Evolutionary conservation across 2,888 invertebrate genomes (phyloP).

Genomic region (Oligia latruncula): DNA sequence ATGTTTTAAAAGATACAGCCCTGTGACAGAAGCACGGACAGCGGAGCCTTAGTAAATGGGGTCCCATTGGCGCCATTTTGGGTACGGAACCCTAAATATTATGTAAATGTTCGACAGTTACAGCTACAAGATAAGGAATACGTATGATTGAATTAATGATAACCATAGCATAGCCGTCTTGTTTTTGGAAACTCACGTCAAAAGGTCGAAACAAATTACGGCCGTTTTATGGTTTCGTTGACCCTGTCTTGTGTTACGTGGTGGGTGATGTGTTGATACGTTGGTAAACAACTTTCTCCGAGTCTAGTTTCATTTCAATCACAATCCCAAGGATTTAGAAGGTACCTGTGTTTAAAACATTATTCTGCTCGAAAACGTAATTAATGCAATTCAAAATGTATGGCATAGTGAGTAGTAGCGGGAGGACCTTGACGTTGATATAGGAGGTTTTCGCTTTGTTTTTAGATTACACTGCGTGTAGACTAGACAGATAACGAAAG

Average conservation of each 20-base stretch:
- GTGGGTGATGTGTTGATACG: slow-evolving; percentile 37
- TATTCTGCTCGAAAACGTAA: background rate
- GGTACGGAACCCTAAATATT: background rate
- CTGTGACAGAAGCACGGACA: background rate
- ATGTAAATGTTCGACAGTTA: background rate
- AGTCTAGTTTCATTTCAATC: background rate
- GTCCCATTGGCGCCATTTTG: background rate
- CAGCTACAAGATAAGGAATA: background rate
- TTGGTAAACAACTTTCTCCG: slow-evolving; percentile 45
- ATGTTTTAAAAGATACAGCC: background rate
- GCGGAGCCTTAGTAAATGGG: background rate
- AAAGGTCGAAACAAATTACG: slow-evolving; percentile 32
- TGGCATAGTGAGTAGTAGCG: background rate
- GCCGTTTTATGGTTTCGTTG: slow-evolving; percentile 51
- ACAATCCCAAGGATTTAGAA: background rate
- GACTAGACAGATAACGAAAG: slow-evolving; percentile 3
- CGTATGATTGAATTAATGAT: slow-evolving; percentile 1
- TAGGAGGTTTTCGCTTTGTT: background rate
- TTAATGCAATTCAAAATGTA: background rate
- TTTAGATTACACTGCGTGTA: background rate
- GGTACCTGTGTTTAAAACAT: background rate
- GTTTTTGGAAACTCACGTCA: slow-evolving; percentile 31
- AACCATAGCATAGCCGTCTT: slow-evolving; percentile 17
- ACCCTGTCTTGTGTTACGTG: slow-evolving; percentile 40
- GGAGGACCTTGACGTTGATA: background rate